phyloP scores from a whole-genome alignment of 2,113 vertebrate genomes.

The Caranx ignobilis region DNA sequence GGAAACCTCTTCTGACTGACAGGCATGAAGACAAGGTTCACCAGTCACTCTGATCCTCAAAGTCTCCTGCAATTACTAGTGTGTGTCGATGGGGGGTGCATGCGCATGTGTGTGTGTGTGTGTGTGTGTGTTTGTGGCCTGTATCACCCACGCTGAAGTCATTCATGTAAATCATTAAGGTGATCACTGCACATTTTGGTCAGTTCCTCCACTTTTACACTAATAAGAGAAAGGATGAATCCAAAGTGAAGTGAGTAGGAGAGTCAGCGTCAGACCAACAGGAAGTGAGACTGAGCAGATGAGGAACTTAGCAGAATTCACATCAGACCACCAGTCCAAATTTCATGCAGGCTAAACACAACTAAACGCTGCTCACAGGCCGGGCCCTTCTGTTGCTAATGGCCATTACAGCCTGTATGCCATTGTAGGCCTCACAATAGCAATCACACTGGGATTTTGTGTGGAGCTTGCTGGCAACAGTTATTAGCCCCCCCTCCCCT shows the following conservation, averaged over 20 bases:
- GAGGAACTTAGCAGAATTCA: conserved; percentile 27
- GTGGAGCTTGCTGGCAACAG: conserved; percentile 79
- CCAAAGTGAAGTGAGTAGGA: background rate
- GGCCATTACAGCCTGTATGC: conserved; percentile 78
- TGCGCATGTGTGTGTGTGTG: conserved; percentile 15
- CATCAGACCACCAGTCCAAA: conserved; percentile 41
- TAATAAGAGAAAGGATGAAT: too few relatives aligned
- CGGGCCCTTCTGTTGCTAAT: conserved; percentile 77
- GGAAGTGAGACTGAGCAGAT: background rate
- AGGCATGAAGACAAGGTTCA: conserved; percentile 75
- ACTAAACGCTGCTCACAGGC: conserved; percentile 64
- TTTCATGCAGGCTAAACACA: conserved; percentile 67
- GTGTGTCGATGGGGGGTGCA: conserved; percentile 58
- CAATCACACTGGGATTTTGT: conserved; percentile 83
- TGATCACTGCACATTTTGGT: conserved; percentile 15
- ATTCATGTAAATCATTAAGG: conserved; percentile 44
- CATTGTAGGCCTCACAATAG: conserved; percentile 82
- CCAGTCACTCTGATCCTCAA: conserved; percentile 76
- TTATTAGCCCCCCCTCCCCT: conserved; percentile 74
- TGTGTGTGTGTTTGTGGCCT: conserved; percentile 31
- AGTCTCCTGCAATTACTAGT: conserved; percentile 63
- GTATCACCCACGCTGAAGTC: conserved; percentile 30
- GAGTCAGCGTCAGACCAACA: background rate
- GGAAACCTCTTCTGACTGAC: conserved; percentile 71
- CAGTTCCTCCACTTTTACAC: conserved; percentile 9